phyloP scores from a whole-genome alignment of 2,113 vertebrate species.

The Tachuris rubrigastra region DNA sequence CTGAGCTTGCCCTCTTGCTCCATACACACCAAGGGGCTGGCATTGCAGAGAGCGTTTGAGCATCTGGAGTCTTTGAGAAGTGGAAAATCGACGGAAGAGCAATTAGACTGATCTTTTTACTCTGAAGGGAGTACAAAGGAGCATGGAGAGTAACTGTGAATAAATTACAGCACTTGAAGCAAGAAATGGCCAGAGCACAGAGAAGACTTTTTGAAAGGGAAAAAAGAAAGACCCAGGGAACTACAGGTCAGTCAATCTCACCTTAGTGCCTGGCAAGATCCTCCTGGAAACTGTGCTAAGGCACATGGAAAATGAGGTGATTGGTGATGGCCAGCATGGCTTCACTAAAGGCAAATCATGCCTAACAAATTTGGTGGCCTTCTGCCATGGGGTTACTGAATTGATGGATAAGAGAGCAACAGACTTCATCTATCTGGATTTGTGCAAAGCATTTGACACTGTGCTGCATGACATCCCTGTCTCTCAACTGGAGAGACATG shows the following conservation, averaged over 20 bases:
- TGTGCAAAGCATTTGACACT: background rate
- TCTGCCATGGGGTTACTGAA: background rate
- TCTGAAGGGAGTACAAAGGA: background rate
- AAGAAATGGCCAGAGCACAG: background rate
- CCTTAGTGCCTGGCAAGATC: background rate
- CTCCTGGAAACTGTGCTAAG: background rate
- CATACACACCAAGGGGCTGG: background rate
- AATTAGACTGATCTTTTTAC: background rate
- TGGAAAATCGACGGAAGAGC: background rate
- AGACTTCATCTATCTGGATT: background rate
- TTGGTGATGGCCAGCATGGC: background rate
- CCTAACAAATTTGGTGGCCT: background rate
- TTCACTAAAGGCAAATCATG: background rate
- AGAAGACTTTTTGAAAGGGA: background rate
- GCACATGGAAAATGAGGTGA: background rate
- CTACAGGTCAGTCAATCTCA: background rate
- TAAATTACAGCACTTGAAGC: background rate
- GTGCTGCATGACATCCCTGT: background rate
- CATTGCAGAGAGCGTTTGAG: background rate
- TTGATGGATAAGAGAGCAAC: background rate
- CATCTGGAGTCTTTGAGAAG: background rate
- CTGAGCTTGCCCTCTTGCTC: background rate
- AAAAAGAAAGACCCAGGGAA: background rate
- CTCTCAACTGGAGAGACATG: background rate
- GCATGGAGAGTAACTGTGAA: background rate